Percentiles rank a stretch among this genome's conserved stretches.
These are phyloP conservation scores for Hydrophis major DNA, from an alignment of 2,797 vertebrate species.

Conservation along the genomic window DNA sequence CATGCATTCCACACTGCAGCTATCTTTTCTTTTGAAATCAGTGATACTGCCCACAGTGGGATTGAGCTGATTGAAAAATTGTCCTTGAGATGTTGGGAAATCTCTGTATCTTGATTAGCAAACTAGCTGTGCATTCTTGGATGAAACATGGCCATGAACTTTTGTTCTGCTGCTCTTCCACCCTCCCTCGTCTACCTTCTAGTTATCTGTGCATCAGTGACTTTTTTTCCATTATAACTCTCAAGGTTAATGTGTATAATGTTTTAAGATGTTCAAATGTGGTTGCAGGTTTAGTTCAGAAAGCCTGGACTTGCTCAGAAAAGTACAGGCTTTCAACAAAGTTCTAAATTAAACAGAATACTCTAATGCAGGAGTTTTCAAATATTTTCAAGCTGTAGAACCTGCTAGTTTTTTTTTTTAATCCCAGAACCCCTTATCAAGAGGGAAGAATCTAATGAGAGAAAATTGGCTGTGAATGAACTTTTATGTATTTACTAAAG, in stretches of 20 bases:
- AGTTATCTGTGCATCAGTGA: constrained; percentile 62
- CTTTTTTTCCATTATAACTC: constrained; percentile 53
- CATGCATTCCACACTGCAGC: constrained; percentile 37
- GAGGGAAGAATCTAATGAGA: background rate
- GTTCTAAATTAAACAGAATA: background rate
- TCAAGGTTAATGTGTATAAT: constrained; percentile 65
- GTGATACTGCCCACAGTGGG: constrained; percentile 20
- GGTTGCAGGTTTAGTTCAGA: constrained; percentile 50
- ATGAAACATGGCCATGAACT: constrained; percentile 57
- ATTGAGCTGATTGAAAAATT: constrained; percentile 46
- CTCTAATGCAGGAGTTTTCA: background rate
- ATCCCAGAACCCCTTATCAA: background rate
- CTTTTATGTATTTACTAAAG: background rate
- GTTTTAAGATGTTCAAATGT: constrained; percentile 48
- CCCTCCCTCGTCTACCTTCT: constrained; percentile 29
- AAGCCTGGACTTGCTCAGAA: constrained; percentile 27
- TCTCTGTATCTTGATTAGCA: constrained; percentile 43
- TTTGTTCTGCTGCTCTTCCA: constrained; percentile 45
- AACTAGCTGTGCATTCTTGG: constrained; percentile 35
- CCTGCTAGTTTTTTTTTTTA: background rate
- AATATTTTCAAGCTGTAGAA: background rate
- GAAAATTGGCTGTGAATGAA: background rate
- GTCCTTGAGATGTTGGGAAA: constrained; percentile 51
- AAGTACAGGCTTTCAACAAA: background rate
- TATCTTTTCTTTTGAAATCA: constrained; percentile 40